Percentiles rank a stretch among this genome's conserved stretches.
Evolutionary conservation across 2,113 vertebrate genomes (phyloP).

Genomic region (Bos indicus): DNA sequence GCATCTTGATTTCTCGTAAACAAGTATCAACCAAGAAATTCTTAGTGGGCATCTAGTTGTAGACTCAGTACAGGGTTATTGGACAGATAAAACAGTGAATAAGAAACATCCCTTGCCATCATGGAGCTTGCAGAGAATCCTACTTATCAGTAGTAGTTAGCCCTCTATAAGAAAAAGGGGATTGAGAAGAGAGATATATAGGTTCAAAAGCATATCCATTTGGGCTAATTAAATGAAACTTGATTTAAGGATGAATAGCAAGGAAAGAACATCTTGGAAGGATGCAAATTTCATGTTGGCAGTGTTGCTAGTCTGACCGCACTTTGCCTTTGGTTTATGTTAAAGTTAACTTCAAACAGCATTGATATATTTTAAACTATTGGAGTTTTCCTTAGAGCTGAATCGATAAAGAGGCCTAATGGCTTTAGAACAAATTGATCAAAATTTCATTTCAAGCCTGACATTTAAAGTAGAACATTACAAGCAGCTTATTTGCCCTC

Average conservation of each 20-base stretch:
- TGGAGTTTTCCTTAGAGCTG: conserved; percentile 3
- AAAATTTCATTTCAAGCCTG: conserved; percentile 42
- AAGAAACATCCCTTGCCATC: neutral
- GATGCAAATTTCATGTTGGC: neutral
- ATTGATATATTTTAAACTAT: neutral
- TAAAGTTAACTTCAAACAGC: conserved; percentile 14
- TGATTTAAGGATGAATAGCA: neutral
- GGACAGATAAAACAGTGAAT: neutral
- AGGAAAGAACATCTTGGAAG: neutral
- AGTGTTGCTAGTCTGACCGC: neutral
- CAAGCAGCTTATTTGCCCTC: neutral
- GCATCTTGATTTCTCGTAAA: neutral
- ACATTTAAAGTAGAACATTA: neutral
- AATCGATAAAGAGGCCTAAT: conserved; percentile 14
- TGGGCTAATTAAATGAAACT: neutral
- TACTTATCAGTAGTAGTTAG: neutral
- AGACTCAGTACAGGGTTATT: neutral
- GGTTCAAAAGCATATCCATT: neutral
- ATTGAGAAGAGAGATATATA: neutral
- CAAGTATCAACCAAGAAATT: neutral
- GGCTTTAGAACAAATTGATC: conserved; percentile 31
- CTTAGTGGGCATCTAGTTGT: neutral
- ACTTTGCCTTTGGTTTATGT: conserved; percentile 1
- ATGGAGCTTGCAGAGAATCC: neutral
- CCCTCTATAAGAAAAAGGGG: neutral